These are phyloP conservation scores for Parnassius orleans DNA, from an alignment of 2,888 invertebrate species.

Conservation along the genomic window DNA sequence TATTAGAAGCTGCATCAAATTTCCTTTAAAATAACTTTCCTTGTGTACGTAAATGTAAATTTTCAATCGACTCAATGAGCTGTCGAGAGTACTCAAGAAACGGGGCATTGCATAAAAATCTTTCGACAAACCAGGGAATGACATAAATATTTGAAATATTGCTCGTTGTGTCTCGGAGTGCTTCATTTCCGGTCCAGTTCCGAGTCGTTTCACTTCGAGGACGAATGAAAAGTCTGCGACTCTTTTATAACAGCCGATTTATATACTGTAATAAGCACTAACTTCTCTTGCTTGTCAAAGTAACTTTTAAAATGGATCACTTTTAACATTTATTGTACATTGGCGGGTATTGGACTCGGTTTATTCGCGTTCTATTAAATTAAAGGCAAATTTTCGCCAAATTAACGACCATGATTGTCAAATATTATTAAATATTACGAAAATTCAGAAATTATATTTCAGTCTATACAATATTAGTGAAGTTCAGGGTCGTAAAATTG, in stretches of 20 bases:
- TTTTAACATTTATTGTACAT: no score
- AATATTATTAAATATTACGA: no score
- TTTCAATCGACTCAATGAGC: neutral
- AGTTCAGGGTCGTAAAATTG: no score
- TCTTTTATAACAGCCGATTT: conserved; percentile 18
- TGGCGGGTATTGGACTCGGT: no score
- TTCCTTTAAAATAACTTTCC: neutral
- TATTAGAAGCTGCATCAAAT: no score
- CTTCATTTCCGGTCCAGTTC: conserved; percentile 24
- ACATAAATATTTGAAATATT: conserved; percentile 26
- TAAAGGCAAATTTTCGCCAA: no score
- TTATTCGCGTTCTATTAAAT: no score
- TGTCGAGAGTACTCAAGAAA: conserved; percentile 8
- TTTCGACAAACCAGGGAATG: conserved; percentile 8
- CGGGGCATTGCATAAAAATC: conserved; percentile 9
- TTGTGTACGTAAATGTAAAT: neutral
- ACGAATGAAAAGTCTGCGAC: conserved; percentile 13
- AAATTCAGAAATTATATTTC: no score
- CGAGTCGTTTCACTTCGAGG: conserved; percentile 16
- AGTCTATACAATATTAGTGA: no score
- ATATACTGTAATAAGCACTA: conserved; percentile 3
- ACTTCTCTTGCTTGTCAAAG: neutral
- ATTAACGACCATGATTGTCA: no score
- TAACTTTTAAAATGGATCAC: no score
- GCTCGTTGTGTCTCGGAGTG: conserved; percentile 21